A percentile compares a stretch with the other conserved stretches of the same genome.
Evolutionary conservation across 2,797 vertebrate genomes (phyloP).

Genomic region (Parauchenoglanis ngamensis): DNA sequence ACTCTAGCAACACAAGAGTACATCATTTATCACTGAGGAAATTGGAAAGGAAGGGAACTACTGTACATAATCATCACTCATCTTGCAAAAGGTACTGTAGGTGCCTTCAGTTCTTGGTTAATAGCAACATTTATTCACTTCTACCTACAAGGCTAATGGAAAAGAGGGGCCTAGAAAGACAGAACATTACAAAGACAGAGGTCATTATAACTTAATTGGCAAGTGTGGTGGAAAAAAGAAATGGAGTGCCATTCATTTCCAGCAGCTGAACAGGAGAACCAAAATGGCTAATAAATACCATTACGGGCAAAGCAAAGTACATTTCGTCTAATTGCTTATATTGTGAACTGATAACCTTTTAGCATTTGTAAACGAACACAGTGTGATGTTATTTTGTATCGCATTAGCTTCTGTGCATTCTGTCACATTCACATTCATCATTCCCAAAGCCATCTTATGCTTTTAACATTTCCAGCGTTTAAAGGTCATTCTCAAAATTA

Average conservation of each 20-base stretch:
- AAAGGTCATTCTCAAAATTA: slow-evolving; percentile 6
- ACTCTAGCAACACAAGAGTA: background rate
- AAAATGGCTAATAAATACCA: slow-evolving; percentile 23
- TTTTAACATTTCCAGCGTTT: slow-evolving; percentile 26
- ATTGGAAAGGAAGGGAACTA: slow-evolving; percentile 34
- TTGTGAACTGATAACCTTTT: slow-evolving; percentile 9
- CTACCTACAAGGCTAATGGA: slow-evolving; percentile 29
- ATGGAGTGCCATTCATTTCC: slow-evolving; percentile 6
- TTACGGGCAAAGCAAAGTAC: slow-evolving; percentile 5
- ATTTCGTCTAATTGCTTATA: slow-evolving; percentile 20
- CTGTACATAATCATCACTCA: slow-evolving; percentile 46
- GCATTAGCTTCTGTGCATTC: background rate
- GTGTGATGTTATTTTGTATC: slow-evolving; percentile 6
- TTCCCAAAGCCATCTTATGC: background rate
- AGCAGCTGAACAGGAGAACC: slow-evolving; percentile 12
- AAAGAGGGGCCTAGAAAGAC: slow-evolving; percentile 9
- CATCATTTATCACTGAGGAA: slow-evolving; percentile 25
- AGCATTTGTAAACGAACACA: background rate
- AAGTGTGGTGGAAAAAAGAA: slow-evolving; percentile 7
- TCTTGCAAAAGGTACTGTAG: slow-evolving; percentile 4
- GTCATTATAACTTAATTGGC: slow-evolving; percentile 28
- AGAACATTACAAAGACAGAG: slow-evolving; percentile 33
- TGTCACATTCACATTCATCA: background rate
- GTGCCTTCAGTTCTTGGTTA: slow-evolving; percentile 29
- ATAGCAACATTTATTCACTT: slow-evolving; percentile 39